Evolutionary conservation across 2,113 vertebrate species (phyloP).

Genomic region (Misgurnus anguillicaudatus): DNA sequence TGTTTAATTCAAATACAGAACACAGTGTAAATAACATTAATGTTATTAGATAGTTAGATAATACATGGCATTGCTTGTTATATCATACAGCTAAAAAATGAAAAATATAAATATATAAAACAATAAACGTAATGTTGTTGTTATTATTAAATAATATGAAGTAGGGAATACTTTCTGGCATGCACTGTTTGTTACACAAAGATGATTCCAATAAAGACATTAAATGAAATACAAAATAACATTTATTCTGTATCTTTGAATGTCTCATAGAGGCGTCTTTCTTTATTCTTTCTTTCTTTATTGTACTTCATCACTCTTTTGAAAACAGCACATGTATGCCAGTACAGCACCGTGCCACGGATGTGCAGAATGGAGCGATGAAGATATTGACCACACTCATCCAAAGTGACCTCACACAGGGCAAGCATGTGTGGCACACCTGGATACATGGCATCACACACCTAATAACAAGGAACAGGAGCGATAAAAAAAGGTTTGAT

Average conservation of each 20-base stretch:
- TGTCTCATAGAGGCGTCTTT: background rate
- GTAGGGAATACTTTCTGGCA: too few species aligned
- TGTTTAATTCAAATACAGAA: background rate
- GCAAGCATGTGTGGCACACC: conserved; percentile 74
- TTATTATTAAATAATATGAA: background rate
- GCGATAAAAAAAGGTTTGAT: background rate
- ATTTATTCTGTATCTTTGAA: background rate
- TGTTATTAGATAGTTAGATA: too few species aligned
- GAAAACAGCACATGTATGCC: conserved; percentile 55
- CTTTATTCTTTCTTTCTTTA: background rate
- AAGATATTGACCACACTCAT: conserved; percentile 69
- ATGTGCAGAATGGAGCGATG: conserved; percentile 72
- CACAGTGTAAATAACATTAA: too few species aligned
- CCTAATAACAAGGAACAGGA: conserved; percentile 59
- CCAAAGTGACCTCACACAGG: conserved; percentile 73
- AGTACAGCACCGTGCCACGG: conserved; percentile 74
- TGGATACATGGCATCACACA: conserved; percentile 77
- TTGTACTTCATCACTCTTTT: conserved; percentile 48
- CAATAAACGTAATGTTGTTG: background rate
- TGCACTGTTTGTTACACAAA: too few species aligned
- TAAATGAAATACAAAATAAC: background rate
- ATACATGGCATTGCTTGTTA: background rate
- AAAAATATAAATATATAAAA: background rate
- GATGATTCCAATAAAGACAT: background rate
- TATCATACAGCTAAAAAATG: background rate